A percentile compares a stretch with the other conserved stretches of the same genome.
These are phyloP conservation scores for Gymnogyps californianus DNA, from an alignment of 2,113 vertebrate species.

Conservation along the genomic window DNA sequence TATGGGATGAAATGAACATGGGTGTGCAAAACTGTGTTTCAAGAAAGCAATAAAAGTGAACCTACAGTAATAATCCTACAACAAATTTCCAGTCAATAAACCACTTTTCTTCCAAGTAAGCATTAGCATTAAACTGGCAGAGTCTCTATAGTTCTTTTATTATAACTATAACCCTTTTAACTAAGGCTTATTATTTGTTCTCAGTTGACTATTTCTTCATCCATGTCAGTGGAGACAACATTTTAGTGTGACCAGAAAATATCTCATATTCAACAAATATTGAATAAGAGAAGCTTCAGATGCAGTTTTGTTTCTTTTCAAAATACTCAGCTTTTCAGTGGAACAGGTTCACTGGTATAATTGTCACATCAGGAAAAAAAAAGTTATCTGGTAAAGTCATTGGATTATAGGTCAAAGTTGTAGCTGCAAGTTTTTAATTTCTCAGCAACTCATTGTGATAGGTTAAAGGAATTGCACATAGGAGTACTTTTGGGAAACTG, in stretches of 20 bases:
- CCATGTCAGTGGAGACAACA: not conserved
- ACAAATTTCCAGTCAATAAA: not conserved
- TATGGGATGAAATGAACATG: not conserved
- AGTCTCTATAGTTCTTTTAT: not conserved
- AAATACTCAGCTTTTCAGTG: not conserved
- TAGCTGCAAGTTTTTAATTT: not conserved
- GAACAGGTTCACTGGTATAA: not conserved
- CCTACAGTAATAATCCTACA: not conserved
- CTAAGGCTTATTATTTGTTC: not conserved
- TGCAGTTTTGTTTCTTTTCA: not conserved
- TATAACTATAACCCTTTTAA: not conserved
- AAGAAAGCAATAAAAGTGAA: not conserved
- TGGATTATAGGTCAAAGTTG: not conserved
- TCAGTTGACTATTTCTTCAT: not conserved
- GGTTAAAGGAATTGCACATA: not conserved
- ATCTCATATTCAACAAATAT: not conserved
- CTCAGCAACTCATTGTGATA: not conserved
- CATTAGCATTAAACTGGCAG: not conserved
- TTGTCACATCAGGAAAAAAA: not conserved
- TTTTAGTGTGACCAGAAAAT: not conserved
- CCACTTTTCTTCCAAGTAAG: not conserved
- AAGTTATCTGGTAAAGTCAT: not conserved
- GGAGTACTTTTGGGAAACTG: not conserved
- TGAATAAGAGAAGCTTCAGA: not conserved
- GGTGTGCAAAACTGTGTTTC: not conserved